Evolutionary conservation across 2,888 invertebrate species (phyloP).

Genomic region (Phalangium opilio): DNA sequence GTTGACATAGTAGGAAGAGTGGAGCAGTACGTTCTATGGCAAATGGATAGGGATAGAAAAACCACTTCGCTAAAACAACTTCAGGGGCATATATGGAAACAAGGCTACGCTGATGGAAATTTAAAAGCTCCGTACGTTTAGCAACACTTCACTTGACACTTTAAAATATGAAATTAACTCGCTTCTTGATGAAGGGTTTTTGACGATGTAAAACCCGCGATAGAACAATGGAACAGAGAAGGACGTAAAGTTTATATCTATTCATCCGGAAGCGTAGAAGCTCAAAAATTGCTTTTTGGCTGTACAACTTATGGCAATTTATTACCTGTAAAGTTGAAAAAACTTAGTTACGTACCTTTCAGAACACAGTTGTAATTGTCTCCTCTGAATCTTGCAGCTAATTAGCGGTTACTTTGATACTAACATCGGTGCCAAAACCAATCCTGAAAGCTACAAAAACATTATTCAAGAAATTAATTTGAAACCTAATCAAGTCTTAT

Average conservation of each 20-base stretch:
- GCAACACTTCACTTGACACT: too few species aligned
- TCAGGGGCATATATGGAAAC: slow-evolving; percentile 80
- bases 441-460: slow-evolving; percentile 55
- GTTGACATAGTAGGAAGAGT: too few species aligned
- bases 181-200: slow-evolving; percentile 53
- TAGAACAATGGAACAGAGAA: slow-evolving; percentile 48
- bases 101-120: slow-evolving; percentile 59
- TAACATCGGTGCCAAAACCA: slow-evolving; percentile 61
- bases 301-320: slow-evolving; percentile 62
- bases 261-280: slow-evolving; percentile 79
- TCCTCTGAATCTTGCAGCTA: slow-evolving; percentile 37
- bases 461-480: slow-evolving; percentile 52
- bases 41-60: slow-evolving; percentile 67
- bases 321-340: slow-evolving; percentile 35
- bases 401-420: slow-evolving; percentile 76
- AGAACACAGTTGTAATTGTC: too few species aligned
- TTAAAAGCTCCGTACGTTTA: slow-evolving; percentile 75
- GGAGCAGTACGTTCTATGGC: slow-evolving; percentile 46
- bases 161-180: too few species aligned
- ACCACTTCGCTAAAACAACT: slow-evolving; percentile 62
- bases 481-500: slow-evolving; percentile 52
- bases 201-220: slow-evolving; percentile 59
- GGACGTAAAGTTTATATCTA: slow-evolving; percentile 64
- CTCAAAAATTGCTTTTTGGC: slow-evolving; percentile 72
- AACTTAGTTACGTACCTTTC: slow-evolving; percentile 1